Percentiles rank a stretch among this genome's conserved stretches.
phyloP scores from a whole-genome alignment of 2,888 invertebrate genomes.

The Stenchaetothrips biformis region DNA sequence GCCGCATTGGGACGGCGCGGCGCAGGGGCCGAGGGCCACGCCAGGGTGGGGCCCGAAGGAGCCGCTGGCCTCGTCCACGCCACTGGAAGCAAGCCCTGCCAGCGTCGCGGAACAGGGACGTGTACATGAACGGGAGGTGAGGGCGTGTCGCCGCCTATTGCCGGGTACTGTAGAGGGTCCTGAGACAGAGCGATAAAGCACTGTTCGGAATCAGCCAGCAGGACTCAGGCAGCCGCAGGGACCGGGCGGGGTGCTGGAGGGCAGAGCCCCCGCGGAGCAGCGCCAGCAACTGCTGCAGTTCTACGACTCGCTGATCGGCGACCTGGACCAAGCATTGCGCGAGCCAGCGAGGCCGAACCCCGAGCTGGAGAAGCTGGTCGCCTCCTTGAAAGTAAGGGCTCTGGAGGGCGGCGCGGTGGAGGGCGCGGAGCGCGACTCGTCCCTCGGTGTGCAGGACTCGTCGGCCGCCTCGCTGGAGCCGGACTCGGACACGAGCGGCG shows the following conservation, averaged over 20 bases:
- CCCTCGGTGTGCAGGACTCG: too few relatives aligned
- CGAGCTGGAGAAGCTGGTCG: background rate
- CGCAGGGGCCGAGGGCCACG: background rate
- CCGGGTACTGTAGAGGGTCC: too few relatives aligned
- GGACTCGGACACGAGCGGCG: background rate
- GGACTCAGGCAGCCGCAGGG: too few relatives aligned
- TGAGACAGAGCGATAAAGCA: too few relatives aligned
- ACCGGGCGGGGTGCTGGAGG: too few relatives aligned
- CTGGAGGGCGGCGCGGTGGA: too few relatives aligned
- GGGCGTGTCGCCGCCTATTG: too few relatives aligned
- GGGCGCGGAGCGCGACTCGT: too few relatives aligned
- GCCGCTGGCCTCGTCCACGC: background rate
- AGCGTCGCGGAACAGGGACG: too few relatives aligned
- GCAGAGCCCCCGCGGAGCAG: background rate
- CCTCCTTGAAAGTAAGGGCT: background rate
- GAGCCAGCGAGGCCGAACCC: background rate
- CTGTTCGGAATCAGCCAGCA: too few relatives aligned
- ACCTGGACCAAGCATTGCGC: background rate
- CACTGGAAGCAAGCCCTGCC: background rate
- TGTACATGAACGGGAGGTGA: too few relatives aligned
- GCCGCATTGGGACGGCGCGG: slow-evolving; percentile 40
- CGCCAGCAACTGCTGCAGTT: background rate
- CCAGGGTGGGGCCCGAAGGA: background rate
- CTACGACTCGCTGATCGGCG: slow-evolving; percentile 10
- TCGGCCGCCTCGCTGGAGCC: background rate